These are phyloP conservation scores for Morone saxatilis DNA, from an alignment of 2,113 vertebrate genomes.

Conservation along the genomic window DNA sequence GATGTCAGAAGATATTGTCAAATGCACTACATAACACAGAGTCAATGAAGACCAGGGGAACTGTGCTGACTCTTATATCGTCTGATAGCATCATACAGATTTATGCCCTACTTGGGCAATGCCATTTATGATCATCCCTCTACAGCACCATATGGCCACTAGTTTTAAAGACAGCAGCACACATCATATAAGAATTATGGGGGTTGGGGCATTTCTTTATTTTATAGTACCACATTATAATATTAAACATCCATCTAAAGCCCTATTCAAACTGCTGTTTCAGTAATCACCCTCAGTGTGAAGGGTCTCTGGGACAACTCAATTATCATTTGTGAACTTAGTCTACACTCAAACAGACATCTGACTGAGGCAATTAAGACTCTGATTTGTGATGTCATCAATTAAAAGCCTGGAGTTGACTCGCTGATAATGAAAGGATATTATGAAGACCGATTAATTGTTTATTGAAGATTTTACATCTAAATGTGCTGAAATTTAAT, in stretches of 20 bases:
- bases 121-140: constrained; percentile 13
- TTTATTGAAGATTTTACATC: constrained; percentile 12
- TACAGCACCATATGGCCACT: background rate
- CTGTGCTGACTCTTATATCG: background rate
- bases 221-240: background rate
- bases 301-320: background rate
- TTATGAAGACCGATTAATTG: background rate
- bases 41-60: background rate
- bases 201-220: background rate
- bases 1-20: constrained; percentile 1
- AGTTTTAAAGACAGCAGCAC: background rate
- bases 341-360: background rate
- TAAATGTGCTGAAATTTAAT: constrained; percentile 1
- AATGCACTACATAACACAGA: constrained; percentile 14
- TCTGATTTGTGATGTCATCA: background rate
- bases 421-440: constrained; percentile 1
- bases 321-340: background rate
- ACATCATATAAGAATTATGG: background rate
- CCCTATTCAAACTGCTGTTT: background rate
- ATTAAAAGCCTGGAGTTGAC: background rate
- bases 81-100: constrained; percentile 6
- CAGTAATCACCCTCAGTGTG: background rate
- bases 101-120: constrained; percentile 1
- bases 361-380: background rate
- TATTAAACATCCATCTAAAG: background rate